These are phyloP conservation scores for Mus pahari DNA, from an alignment of 2,113 vertebrate species.

Conservation along the genomic window DNA sequence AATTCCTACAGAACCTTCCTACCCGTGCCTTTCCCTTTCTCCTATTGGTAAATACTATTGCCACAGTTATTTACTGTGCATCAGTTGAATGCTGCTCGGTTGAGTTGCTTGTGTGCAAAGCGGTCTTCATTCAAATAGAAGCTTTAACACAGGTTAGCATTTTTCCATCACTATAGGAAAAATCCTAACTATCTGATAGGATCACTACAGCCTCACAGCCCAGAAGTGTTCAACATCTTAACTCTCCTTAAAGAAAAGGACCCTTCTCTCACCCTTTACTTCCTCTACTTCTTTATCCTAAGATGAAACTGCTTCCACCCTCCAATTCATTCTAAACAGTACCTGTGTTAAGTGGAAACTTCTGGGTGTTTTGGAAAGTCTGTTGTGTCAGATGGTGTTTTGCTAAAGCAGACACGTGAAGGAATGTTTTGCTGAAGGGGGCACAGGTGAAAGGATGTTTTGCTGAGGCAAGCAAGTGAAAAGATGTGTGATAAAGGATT, in stretches of 20 bases:
- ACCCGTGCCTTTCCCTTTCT: neutral
- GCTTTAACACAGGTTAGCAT: neutral
- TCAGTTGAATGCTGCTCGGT: neutral
- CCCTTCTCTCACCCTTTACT: neutral
- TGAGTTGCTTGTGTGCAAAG: neutral
- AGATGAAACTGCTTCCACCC: neutral
- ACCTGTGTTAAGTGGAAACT: too few species aligned
- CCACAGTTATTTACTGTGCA: neutral
- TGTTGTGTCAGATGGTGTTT: too few species aligned
- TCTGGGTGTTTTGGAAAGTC: too few species aligned
- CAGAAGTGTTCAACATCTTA: neutral
- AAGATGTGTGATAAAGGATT: too few species aligned
- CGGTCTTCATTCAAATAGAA: neutral
- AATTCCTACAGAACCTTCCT: neutral
- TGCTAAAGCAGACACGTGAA: too few species aligned
- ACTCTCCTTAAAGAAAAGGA: neutral
- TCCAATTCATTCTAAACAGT: neutral
- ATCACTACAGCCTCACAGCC: neutral
- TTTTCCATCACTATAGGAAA: neutral
- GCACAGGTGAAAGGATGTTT: too few species aligned
- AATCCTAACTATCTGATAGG: neutral
- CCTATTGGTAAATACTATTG: neutral
- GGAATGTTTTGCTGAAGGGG: too few species aligned
- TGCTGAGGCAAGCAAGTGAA: too few species aligned
- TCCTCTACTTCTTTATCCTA: neutral